Base-by-base conservation (phyloP, 2,113 vertebrate genomes). In the Ibidorhyncha struthersii region DNA sequence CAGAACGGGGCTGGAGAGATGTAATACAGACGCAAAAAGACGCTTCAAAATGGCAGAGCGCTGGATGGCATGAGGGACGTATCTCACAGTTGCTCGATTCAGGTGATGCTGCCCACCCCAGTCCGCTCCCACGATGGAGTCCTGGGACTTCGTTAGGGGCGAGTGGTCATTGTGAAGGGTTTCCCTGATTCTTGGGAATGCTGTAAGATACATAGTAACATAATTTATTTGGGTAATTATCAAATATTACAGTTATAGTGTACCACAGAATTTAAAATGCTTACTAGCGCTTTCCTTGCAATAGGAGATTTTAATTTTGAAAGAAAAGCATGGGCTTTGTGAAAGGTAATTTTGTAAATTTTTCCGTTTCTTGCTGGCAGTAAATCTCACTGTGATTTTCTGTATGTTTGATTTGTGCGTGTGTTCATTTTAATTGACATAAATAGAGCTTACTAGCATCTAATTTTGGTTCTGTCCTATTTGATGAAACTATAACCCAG, bases 51-150 rank as follows among this genome's bases (percentile, higher is more conserved):
- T 14, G 43, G 25, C 52, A 50, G 58, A n/a, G 36, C 2, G 16
- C 58, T 86, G 72, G 34, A 7, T 52, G 12, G 12, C 0, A 0
- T 3, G 53, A 29, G 58, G 16, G 32, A 14, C 12, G 1, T 9
- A 12, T 29, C 17, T 18, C 7, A 2, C 9, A 3, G 3, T 26
- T 8, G 29, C n/a, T 49, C 5, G 8, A 5, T 29, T 43, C 2
- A 14, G 14, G 19, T 18, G 32, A 4, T 3, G 14, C 26, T 3
- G 4, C 34, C 81, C 13, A 1, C 63, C 30, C 10, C 45, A n/a
- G 2, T 16, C 43, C 12, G 1, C 14, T 36, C 32, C 18, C 32
- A 1, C 0, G 0, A 2, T 14, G 26, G 27, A 72, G 13, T 14
- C 1, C 1, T 40, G 73, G 25, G 23, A 2, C 6, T 70, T 45